Percentiles rank a stretch among this genome's conserved stretches.
phyloP scores from a whole-genome alignment of 2,797 vertebrate species.

The Anguilla anguilla region DNA sequence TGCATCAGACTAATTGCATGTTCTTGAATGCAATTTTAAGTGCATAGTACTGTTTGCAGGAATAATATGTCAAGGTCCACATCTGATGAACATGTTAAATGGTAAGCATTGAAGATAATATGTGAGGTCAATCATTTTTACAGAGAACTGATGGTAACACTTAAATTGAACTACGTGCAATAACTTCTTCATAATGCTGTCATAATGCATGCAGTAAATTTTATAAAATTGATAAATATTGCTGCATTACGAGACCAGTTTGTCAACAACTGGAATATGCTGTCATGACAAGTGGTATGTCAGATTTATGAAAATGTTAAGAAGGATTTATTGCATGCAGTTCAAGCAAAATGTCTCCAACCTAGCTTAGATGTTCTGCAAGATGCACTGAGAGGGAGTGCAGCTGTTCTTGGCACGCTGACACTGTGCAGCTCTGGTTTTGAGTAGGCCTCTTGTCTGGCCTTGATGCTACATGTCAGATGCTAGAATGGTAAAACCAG shows the following conservation, averaged over 20 bases:
- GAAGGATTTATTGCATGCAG: not conserved
- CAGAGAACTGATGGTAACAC: not conserved
- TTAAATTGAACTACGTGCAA: not conserved
- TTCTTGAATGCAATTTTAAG: not conserved
- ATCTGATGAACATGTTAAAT: not conserved
- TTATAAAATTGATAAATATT: not conserved
- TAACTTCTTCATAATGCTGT: not conserved
- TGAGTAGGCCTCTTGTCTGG: not conserved
- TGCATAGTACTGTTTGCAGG: not conserved
- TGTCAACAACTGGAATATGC: not conserved
- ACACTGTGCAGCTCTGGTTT: not conserved
- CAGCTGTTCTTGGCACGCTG: not conserved
- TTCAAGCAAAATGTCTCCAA: not conserved
- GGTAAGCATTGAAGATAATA: not conserved
- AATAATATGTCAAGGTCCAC: not conserved
- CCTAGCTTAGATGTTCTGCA: not conserved
- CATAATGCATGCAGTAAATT: not conserved
- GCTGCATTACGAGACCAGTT: not conserved
- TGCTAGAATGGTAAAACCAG: not conserved
- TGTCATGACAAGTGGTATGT: not conserved
- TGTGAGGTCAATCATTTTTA: not conserved
- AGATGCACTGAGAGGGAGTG: not conserved
- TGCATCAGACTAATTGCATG: not conserved
- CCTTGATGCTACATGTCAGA: not conserved
- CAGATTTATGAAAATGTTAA: not conserved